Evolutionary conservation across 2,797 vertebrate species (phyloP), one percentile per base, ranked within the genome.

Genomic region (Phoeniculus purpureus): DNA sequence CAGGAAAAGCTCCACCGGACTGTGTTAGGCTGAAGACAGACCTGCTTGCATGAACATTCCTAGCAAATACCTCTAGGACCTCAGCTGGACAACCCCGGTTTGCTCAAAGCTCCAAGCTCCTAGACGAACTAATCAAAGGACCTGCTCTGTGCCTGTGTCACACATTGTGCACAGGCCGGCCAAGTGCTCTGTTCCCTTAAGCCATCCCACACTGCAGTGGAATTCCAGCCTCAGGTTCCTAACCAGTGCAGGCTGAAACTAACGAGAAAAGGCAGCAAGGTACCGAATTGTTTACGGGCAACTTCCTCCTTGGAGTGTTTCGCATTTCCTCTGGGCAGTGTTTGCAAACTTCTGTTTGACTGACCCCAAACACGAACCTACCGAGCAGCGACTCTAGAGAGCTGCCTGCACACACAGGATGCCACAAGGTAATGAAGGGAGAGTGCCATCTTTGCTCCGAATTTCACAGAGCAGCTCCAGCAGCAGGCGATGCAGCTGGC

Each of bases 401-500:
- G 65, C 94, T 92, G 87, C 75, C 77, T 86, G 59, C 84, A 87
- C 77, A 70, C 88, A 68, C 81, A 77, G 92, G 72, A 92, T 87
- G 82, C 80, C 90, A 95, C 92, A 94, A 95, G 85, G 76, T 85
- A 93, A 86, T 93, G 67, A 92, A 83, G 67, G 21, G 60, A 85
- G 81, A 93, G 68, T 54, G 64, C 79, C 40, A 83, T 52, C 95
- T 94, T 82, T 79, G 60, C 80, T 95, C 93, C 66, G 79, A 83
- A 96, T 95, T 97, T 97, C 90, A 95, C 79, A 89, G 79, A 86
- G 77, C 81, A 92, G 62, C 89, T 87, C 48, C 45, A 94, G 40
- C 91, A 81, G 45, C 79, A 90, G 88, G 92, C 95, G 94, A 90
- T 81, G 73, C 55, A 94, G 68, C 92, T 94, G 94, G 92, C 59